Conservation (phyloP, 1,140 invertebrate species). For the Pseudoatta argentina region DNA sequence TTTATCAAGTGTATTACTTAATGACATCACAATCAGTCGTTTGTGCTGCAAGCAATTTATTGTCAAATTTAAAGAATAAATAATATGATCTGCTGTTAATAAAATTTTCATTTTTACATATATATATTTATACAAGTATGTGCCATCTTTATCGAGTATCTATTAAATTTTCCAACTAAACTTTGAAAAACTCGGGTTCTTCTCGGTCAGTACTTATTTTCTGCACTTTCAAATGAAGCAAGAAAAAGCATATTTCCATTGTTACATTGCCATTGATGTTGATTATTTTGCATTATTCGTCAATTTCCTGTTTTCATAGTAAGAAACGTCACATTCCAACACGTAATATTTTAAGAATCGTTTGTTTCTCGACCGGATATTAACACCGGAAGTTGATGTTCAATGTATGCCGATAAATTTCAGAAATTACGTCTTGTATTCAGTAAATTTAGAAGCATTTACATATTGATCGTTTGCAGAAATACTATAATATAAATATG, state of each 20-base stretch:
- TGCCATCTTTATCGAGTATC: not conserved
- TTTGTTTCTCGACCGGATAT: constrained; percentile 22
- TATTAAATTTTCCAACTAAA: not conserved
- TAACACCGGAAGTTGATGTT: constrained; percentile 59
- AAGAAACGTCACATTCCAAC: constrained; percentile 55
- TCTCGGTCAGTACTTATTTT: not conserved
- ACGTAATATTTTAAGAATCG: constrained; percentile 62
- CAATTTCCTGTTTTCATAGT: constrained; percentile 9
- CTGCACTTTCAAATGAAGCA: not conserved
- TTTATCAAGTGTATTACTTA: not conserved
- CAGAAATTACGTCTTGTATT: constrained; percentile 31
- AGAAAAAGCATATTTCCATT: constrained; percentile 2
- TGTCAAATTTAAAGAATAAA: not conserved
- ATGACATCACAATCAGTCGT: not conserved
- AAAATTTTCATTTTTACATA: not conserved
- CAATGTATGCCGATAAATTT: constrained; percentile 29
- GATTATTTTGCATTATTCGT: constrained; percentile 45
- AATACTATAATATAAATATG: no score
- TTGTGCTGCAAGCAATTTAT: not conserved
- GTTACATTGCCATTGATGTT: constrained; percentile 15
- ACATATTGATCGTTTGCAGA: no score
- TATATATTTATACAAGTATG: no score
- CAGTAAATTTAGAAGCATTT: not conserved
- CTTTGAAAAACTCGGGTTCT: not conserved
- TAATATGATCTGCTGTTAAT: not conserved